Evolutionary conservation across 2,113 vertebrate genomes (phyloP).

Genomic region (Myocastor coypus): DNA sequence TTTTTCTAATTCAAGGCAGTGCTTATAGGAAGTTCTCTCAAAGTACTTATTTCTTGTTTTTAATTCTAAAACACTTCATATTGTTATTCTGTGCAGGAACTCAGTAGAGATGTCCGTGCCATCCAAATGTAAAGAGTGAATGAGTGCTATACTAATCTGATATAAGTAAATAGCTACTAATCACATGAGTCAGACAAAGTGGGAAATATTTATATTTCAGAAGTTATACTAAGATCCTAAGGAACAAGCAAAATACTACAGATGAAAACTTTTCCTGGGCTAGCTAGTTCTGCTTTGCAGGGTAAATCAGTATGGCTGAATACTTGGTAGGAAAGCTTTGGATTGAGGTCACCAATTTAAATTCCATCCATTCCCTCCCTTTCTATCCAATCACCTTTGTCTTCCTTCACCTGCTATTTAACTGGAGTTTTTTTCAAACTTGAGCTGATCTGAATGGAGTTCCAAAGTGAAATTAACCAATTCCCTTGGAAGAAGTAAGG

Average conservation of each 20-base stretch:
- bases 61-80: not conserved
- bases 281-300: not conserved
- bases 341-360: conserved; percentile 63
- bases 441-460: conserved; percentile 72
- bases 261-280: not conserved
- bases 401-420: conserved; percentile 58
- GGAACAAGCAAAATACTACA: not conserved
- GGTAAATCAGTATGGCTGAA: not conserved
- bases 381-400: conserved; percentile 40
- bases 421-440: conserved; percentile 69
- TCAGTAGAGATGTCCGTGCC: not conserved
- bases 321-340: not conserved
- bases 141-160: not conserved
- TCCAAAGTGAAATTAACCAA: conserved; percentile 74
- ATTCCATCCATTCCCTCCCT: conserved; percentile 59
- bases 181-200: not conserved
- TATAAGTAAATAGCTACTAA: not conserved
- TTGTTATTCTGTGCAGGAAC: not conserved
- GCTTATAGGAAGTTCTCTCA: not conserved
- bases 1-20: not conserved
- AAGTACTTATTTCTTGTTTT: not conserved
- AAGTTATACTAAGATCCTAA: conserved; percentile 9
- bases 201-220: not conserved
- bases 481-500: conserved; percentile 70
- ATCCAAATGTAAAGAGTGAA: not conserved